Conservation (phyloP, 2,888 invertebrate genomes). For the Tipula unca region DNA sequence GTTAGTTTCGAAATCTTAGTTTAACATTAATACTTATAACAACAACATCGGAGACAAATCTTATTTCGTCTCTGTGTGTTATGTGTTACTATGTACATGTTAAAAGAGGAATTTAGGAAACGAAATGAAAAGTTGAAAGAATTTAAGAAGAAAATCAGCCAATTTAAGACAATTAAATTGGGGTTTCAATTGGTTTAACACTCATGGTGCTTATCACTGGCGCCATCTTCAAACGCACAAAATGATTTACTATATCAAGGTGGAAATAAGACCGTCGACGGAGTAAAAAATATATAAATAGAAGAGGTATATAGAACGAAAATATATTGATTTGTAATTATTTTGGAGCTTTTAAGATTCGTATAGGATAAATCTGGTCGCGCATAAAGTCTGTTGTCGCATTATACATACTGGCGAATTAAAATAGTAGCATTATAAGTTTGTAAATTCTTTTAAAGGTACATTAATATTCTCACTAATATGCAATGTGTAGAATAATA, state of each 20-base stretch:
- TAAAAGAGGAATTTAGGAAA: neutral
- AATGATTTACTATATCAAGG: neutral
- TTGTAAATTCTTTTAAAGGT: too few species aligned
- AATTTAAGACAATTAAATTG: constrained; percentile 8
- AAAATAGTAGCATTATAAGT: neutral
- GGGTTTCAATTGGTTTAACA: neutral
- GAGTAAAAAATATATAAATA: neutral
- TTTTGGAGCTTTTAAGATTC: neutral
- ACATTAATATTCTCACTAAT: too few species aligned
- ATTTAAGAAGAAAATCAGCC: neutral
- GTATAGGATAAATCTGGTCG: neutral
- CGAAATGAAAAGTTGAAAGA: neutral
- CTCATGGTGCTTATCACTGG: neutral
- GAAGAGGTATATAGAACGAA: neutral
- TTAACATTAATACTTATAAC: neutral
- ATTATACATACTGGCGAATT: neutral
- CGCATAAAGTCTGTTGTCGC: neutral
- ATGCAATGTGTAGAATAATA: too few species aligned
- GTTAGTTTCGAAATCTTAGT: neutral
- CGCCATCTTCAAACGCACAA: neutral
- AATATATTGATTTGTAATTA: neutral
- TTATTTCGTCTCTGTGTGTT: neutral
- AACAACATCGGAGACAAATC: neutral
- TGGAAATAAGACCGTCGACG: neutral
- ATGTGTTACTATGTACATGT: neutral